These are phyloP conservation scores for Nerophis ophidion DNA, from an alignment of 2,113 vertebrate species.

Conservation along the genomic window DNA sequence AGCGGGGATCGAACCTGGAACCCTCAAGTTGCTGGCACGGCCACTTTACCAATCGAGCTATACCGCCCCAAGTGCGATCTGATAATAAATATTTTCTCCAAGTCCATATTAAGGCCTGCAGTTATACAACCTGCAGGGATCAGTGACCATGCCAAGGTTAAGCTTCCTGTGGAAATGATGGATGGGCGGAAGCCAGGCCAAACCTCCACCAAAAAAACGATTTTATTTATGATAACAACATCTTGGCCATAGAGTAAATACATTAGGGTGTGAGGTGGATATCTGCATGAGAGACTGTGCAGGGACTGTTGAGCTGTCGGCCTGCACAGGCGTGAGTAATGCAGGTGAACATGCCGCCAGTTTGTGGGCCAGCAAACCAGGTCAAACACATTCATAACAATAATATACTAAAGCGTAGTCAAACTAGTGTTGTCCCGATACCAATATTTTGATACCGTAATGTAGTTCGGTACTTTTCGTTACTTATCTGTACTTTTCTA, in stretches of 20 bases:
- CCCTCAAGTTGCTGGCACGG: too few relatives aligned
- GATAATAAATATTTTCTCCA: constrained; percentile 10
- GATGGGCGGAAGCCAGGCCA: neutral
- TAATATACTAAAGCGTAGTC: constrained; percentile 2
- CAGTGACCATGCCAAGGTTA: neutral
- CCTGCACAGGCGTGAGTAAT: constrained; percentile 31
- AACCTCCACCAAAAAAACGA: neutral
- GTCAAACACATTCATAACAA: constrained; percentile 11
- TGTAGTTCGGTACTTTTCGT: too few relatives aligned
- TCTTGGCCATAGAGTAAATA: constrained; percentile 6
- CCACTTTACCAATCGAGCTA: too few relatives aligned
- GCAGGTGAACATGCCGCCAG: constrained; percentile 25
- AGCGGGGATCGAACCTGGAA: too few relatives aligned
- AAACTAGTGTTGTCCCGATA: too few relatives aligned
- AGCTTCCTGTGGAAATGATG: neutral
- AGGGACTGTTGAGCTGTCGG: constrained; percentile 12
- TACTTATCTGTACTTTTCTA: too few relatives aligned
- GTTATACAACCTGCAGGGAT: neutral
- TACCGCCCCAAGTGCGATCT: neutral
- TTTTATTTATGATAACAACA: neutral
- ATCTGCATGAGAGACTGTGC: constrained; percentile 14
- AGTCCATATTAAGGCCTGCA: neutral
- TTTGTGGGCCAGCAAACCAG: constrained; percentile 46
- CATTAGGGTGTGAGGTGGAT: constrained; percentile 11
- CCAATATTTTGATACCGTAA: too few relatives aligned